Evolutionary conservation across 2,113 vertebrate genomes (phyloP), one percentile per base, ranked within the genome.

Genomic region (Hirundichthys speculiger): DNA sequence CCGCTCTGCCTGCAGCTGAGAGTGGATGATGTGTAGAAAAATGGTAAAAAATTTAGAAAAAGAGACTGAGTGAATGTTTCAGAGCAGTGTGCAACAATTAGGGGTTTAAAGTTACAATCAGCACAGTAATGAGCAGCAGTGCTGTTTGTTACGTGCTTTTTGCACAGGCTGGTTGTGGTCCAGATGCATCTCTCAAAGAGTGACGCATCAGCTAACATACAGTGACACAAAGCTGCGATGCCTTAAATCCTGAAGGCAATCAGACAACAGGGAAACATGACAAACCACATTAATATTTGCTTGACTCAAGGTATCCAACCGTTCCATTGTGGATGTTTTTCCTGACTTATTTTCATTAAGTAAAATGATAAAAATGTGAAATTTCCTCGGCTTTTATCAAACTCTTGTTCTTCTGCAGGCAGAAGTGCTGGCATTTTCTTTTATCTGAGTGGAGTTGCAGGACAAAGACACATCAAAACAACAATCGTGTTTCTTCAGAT

Each of bases 1-100:
- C 58, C 34, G 49, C 56, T 64, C 24, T 46, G 61, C 54, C 52
- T 39, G 2, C 6, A 73, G 64, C 64, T 58, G 50, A 64, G 66
- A 73, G 43, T 15, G 22, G 66, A 63, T 72, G 50, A 5, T 68
- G 66, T 39, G 54, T 20, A 58, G 25, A 24, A 39, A 59, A 66
- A 76, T 48, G 39, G 60, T 21, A 53, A 54, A 40, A 40, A 27
- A n/a, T n/a, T n/a, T n/a, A n/a, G 8, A 27, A 34, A 34, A 34
- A 27, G 16, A 64, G 43, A 59, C 6, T 19, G 43, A 24, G 39
- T 51, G 30, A 16, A 38, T 13, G 55, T 34, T 21, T 34, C 22
- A 3, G 18, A 64, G 45, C 30, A 22, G 7, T 40, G 22, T 39
- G 18, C 13, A 27, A 51, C 59, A 59, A 59, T 45, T 46, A 53